phyloP scores from a whole-genome alignment of 2,113 vertebrate species.

The Vanacampus margaritifer region DNA sequence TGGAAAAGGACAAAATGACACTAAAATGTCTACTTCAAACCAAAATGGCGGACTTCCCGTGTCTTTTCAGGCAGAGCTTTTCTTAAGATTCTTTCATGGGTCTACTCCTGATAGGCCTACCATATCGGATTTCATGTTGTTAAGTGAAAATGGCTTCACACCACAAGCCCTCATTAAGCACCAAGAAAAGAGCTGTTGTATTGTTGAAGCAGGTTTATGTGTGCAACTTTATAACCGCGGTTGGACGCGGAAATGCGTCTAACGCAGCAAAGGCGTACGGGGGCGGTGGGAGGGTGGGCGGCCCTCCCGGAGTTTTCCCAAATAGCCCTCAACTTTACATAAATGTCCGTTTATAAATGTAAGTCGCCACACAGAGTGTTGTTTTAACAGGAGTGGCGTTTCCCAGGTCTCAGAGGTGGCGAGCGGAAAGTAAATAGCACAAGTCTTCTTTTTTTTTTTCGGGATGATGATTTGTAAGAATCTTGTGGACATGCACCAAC shows the following conservation, averaged over 20 bases:
- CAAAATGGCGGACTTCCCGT: background rate
- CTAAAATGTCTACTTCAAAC: background rate
- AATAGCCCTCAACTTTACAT: background rate
- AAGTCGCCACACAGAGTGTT: background rate
- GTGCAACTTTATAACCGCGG: background rate
- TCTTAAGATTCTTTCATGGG: background rate
- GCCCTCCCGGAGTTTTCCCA: background rate
- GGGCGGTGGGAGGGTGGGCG: background rate
- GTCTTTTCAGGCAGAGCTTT: background rate
- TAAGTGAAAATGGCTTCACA: background rate
- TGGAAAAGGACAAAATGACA: too few relatives aligned
- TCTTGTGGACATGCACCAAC: background rate
- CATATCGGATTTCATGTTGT: background rate
- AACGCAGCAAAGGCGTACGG: background rate
- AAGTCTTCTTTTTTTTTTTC: background rate
- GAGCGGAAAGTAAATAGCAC: slow-evolving; percentile 1
- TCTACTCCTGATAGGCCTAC: background rate
- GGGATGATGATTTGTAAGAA: background rate
- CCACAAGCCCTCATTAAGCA: background rate
- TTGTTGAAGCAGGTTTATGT: background rate
- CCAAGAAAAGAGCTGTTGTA: background rate
- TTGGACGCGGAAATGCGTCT: background rate
- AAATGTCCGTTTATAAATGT: slow-evolving; percentile 3
- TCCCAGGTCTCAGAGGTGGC: slow-evolving; percentile 4
- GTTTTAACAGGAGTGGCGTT: slow-evolving; percentile 1